Percentiles rank a stretch among this genome's conserved stretches.
Evolutionary conservation across 2,888 invertebrate species (phyloP).

Genomic region (Watsonalla binaria): DNA sequence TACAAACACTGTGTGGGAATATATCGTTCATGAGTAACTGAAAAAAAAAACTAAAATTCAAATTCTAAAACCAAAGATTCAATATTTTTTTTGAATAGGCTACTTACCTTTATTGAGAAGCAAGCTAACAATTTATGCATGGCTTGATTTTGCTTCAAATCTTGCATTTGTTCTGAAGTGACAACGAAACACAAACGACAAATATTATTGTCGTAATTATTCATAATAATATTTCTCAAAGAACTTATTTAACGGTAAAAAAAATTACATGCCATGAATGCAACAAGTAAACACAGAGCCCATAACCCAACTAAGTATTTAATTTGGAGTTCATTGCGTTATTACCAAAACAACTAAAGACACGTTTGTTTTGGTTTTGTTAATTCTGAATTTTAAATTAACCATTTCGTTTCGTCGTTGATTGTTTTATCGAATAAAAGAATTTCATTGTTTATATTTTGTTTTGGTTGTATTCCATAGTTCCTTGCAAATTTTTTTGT

Average conservation of each 20-base stretch:
- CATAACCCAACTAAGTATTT: not conserved
- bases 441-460: too few species aligned
- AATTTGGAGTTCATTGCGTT: not conserved
- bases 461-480: too few species aligned
- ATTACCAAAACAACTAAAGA: not conserved
- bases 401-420: too few species aligned
- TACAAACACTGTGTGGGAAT: slow-evolving; percentile 42
- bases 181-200: slow-evolving; percentile 40
- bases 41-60: slow-evolving; percentile 14
- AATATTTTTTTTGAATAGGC: too few species aligned
- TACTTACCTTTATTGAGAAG: slow-evolving; percentile 25
- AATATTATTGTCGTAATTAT: slow-evolving; percentile 20
- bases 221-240: not conserved
- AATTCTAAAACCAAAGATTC: not conserved
- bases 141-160: slow-evolving; percentile 22
- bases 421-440: too few species aligned
- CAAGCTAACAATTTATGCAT: slow-evolving; percentile 19
- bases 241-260: too few species aligned
- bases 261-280: too few species aligned
- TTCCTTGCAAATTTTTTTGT: too few species aligned
- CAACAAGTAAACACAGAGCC: not conserved
- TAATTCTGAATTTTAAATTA: not conserved
- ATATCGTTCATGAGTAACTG: slow-evolving; percentile 33
- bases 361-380: not conserved
- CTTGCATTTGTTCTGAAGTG: slow-evolving; percentile 13